A percentile compares a stretch with the other conserved stretches of the same genome.
phyloP scores from a whole-genome alignment of 2,797 vertebrate genomes.

The Phrynocephalus forsythii region DNA sequence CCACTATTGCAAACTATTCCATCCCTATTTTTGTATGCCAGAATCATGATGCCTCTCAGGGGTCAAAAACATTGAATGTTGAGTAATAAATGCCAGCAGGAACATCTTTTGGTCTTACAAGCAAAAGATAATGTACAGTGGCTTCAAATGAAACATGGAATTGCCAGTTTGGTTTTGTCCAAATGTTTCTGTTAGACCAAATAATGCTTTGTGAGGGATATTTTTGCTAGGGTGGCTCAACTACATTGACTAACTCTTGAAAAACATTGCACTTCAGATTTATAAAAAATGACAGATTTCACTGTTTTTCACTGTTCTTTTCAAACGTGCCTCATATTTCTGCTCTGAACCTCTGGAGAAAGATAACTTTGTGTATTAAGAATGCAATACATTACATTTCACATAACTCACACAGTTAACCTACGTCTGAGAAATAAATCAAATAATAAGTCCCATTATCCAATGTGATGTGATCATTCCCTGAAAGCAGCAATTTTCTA shows the following conservation, averaged over 20 bases:
- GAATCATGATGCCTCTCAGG: constrained; percentile 33
- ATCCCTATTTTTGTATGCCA: constrained; percentile 13
- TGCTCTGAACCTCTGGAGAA: constrained; percentile 35
- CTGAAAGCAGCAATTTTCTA: constrained; percentile 52
- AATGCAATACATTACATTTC: constrained; percentile 24
- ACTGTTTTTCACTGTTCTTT: constrained; percentile 43
- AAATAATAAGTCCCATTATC: constrained; percentile 46
- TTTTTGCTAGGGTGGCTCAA: constrained; percentile 18
- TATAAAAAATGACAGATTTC: constrained; percentile 29
- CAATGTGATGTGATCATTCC: constrained; percentile 8
- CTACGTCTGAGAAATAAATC: constrained; percentile 41
- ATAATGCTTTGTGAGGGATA: background rate
- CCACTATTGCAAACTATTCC: constrained; percentile 26
- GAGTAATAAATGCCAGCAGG: constrained; percentile 33
- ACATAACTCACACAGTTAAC: constrained; percentile 33
- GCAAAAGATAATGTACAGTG: background rate
- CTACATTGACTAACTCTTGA: constrained; percentile 42
- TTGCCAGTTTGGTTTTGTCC: constrained; percentile 27
- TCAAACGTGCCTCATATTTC: constrained; percentile 53
- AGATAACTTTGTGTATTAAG: constrained; percentile 43
- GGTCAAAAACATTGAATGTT: constrained; percentile 38
- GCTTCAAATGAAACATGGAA: constrained; percentile 1
- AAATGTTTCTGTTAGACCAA: constrained; percentile 21
- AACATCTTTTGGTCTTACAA: constrained; percentile 7
- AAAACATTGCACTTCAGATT: constrained; percentile 41